phyloP scores from a whole-genome alignment of 37 sponge, comb jelly and placozoan genomes.

The Hexactinellida sp. region DNA sequence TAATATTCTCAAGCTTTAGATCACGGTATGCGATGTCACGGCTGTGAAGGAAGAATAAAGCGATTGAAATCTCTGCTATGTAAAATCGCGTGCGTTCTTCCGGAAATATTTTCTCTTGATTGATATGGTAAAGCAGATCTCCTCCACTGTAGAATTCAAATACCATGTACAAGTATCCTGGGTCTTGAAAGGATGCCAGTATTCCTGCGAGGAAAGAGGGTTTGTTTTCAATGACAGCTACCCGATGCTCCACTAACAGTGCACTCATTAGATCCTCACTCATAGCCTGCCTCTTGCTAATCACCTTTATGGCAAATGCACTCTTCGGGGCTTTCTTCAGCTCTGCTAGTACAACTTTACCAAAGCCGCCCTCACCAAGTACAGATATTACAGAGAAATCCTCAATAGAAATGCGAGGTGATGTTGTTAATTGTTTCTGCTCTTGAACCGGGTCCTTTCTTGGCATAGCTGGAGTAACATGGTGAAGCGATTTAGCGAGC shows the following conservation, averaged over 20 bases:
- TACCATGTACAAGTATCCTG: not conserved
- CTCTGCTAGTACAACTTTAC: not conserved
- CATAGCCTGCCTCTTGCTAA: not conserved
- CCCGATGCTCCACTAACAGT: slow-evolving; percentile 4
- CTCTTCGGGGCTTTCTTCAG: not conserved
- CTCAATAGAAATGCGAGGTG: not conserved
- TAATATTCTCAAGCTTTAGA: not conserved
- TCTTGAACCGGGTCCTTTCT: not conserved
- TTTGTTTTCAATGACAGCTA: not conserved
- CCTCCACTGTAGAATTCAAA: not conserved
- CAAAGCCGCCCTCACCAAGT: not conserved
- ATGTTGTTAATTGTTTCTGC: not conserved
- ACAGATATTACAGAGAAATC: not conserved
- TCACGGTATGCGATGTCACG: not conserved
- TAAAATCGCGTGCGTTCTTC: slow-evolving; percentile 3
- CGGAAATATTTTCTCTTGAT: not conserved
- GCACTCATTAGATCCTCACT: not conserved
- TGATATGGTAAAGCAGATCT: not conserved
- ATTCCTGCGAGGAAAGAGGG: not conserved
- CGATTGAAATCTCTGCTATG: slow-evolving; percentile 3
- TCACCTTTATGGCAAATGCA: not conserved
- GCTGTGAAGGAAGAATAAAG: not conserved
- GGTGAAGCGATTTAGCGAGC: not conserved
- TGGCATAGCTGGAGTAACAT: not conserved
- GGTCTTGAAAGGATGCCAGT: not conserved